Base-by-base conservation (phyloP, 2,888 invertebrate species). In the Anarsia innoxiella region DNA sequence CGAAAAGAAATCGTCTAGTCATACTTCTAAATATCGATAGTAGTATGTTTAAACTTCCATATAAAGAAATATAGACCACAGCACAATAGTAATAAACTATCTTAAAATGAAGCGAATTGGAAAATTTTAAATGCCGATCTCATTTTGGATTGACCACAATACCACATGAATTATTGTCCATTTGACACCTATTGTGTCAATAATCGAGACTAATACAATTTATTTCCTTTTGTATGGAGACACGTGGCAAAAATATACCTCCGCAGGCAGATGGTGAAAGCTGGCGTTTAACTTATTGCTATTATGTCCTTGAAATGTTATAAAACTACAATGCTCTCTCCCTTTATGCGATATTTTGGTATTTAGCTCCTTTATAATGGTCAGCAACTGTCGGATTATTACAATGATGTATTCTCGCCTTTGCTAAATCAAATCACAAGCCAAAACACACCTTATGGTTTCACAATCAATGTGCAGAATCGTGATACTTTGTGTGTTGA, bases 161-260 rank as follows among this genome's bases (percentile, higher is more conserved):
- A 47, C 51, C 45, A 56, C 56, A 55, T 58, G 59, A 60, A 70
- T 64, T 66, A 75, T 71, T 52, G 63, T 56, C 59, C 55, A 51
- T 68, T 71, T 73, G 76, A 73, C 76, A 68, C 58, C 63, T 68
- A 70, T 78, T 75, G 75, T 76, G 59, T 55, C 58, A 56, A 66
- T 67, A 64, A 62, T 64, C 61, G 64, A 62, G 54, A 59, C 59
- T 71, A 68, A 69, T 68, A 59, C 62, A 58, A 71, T 71, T 70
- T 64, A 69, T 66, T 12, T 42, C 53, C 62, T 53, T 57, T 71
- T 68, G 60, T 70, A 46, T 41, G 2, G 30, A 49, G 70, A 69
- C 79, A 73, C 79, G 77, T 75, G 78, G 59, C 70, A 61, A 66
- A 59, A 61, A 60, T 59, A 57, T 59, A 51, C 50, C 43, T 40